Conservation (phyloP, 2,797 vertebrate species). For the Balearica regulorum region DNA sequence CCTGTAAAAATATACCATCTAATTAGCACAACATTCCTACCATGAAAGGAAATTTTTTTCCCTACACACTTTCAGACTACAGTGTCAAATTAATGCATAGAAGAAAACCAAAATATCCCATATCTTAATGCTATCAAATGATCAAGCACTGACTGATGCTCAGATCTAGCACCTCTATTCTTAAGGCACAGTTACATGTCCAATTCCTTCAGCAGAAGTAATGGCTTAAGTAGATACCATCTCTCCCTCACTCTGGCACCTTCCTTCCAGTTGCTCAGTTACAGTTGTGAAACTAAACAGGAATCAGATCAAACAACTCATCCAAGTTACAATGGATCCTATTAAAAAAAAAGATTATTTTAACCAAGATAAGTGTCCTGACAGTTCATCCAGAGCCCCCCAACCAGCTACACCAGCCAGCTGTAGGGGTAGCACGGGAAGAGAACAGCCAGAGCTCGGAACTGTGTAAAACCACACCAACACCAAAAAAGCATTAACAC, state of each 20-base stretch:
- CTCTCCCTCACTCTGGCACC: neutral
- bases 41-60: neutral
- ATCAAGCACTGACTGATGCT: neutral
- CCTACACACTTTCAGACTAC: neutral
- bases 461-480: fast-evolving
- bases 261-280: neutral
- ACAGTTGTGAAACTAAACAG: neutral
- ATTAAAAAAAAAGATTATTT: neutral
- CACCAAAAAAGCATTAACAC: neutral
- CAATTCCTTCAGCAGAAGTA: neutral
- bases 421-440: neutral
- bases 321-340: neutral
- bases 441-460: neutral
- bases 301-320: neutral
- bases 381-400: neutral
- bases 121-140: neutral
- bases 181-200: neutral
- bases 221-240: neutral
- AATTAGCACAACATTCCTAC: neutral
- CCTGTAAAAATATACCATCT: neutral
- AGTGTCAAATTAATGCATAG: neutral
- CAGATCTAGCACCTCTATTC: neutral
- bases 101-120: neutral
- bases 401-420: neutral
- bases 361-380: neutral